A percentile compares a stretch with the other conserved stretches of the same genome.
Evolutionary conservation across 2,113 vertebrate species (phyloP).

Genomic region (Salvator merianae): DNA sequence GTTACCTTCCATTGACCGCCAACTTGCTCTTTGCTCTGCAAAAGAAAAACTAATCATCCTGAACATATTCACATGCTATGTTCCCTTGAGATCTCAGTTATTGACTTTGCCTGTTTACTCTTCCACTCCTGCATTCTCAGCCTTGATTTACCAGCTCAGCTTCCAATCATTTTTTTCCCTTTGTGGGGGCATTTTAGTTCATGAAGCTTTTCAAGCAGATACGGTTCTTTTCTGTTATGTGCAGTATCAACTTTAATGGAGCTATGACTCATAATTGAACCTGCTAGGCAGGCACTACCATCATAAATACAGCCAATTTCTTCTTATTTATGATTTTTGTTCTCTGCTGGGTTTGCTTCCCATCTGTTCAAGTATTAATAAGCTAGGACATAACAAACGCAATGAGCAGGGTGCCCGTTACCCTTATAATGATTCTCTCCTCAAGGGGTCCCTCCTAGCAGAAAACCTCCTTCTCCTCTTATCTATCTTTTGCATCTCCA

Average conservation of each 20-base stretch:
- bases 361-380: not conserved
- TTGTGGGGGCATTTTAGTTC: constrained; percentile 5
- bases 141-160: constrained; percentile 14
- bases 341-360: not conserved
- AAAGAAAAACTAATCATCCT: not conserved
- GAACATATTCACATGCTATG: not conserved
- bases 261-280: not conserved
- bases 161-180: not conserved
- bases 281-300: not conserved
- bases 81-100: constrained; percentile 9
- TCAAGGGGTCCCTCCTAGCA: not conserved
- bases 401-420: not conserved
- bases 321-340: not conserved
- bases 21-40: not conserved
- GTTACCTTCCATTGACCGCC: too few relatives aligned
- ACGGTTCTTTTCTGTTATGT: not conserved
- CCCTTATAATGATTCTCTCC: too few relatives aligned
- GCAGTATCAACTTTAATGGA: not conserved
- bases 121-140: constrained; percentile 3
- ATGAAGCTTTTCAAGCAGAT: not conserved
- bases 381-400: not conserved
- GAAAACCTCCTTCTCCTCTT: not conserved
- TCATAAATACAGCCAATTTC: constrained; percentile 14
- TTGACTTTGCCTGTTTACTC: constrained; percentile 8
- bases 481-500: not conserved